These are phyloP conservation scores for Drosophila varians DNA, from an alignment of 1,140 invertebrate genomes.

Conservation along the genomic window DNA sequence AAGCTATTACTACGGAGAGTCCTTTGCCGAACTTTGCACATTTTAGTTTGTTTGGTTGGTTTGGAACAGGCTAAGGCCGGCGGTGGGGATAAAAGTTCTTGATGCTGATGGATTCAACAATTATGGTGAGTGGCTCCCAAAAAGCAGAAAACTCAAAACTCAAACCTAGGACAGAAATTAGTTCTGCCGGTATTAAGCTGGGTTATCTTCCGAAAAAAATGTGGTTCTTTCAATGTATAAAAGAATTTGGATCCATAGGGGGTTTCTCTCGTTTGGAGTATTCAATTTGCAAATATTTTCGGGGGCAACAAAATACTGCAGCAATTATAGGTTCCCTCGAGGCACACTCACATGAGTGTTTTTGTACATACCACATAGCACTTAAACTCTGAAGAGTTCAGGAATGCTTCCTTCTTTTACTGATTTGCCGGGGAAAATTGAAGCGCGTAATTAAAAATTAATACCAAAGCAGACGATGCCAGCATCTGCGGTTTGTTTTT, in stretches of 20 bases:
- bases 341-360: not conserved
- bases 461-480: conserved; percentile 41
- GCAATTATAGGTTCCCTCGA: conserved; percentile 45
- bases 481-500: conserved; percentile 38
- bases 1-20: conserved; percentile 41
- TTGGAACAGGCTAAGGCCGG: conserved; percentile 14
- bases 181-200: conserved; percentile 6
- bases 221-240: not conserved
- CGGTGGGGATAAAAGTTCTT: conserved; percentile 20
- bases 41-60: conserved; percentile 32
- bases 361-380: not conserved
- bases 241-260: not conserved
- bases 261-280: conserved; percentile 8
- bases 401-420: conserved; percentile 6
- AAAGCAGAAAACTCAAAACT: conserved; percentile 21
- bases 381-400: conserved; percentile 15
- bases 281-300: conserved; percentile 61
- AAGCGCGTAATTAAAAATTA: conserved; percentile 70
- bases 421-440: conserved; percentile 31
- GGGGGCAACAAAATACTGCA: conserved; percentile 45
- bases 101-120: conserved; percentile 50
- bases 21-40: conserved; percentile 41
- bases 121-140: conserved; percentile 45
- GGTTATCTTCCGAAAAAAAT: not conserved
- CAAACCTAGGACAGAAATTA: conserved; percentile 30